Percentiles rank a stretch among this genome's conserved stretches.
These are phyloP conservation scores for Chauna torquata DNA, from an alignment of 2,113 vertebrate genomes.

Conservation along the genomic window DNA sequence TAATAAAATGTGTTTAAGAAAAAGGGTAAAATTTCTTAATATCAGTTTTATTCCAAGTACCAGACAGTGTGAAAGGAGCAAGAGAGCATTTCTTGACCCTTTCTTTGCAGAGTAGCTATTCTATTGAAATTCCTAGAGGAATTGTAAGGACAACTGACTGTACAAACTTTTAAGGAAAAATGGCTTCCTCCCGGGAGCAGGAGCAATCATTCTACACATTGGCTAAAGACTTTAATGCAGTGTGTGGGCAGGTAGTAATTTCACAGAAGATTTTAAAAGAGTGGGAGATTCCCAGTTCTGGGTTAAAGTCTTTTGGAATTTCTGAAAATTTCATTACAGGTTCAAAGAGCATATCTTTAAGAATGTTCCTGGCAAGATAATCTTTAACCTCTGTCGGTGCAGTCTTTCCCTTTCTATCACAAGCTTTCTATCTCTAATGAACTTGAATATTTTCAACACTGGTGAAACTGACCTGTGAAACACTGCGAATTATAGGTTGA, in stretches of 20 bases:
- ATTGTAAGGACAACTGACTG: background rate
- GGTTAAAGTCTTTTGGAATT: background rate
- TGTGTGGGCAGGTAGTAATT: background rate
- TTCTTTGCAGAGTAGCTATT: background rate
- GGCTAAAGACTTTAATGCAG: background rate
- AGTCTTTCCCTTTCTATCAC: background rate
- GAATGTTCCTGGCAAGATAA: background rate
- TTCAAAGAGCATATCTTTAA: background rate
- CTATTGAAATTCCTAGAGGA: background rate
- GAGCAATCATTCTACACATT: background rate
- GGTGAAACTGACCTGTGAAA: constrained; percentile 1
- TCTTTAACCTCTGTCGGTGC: background rate
- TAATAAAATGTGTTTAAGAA: background rate
- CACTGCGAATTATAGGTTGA: background rate
- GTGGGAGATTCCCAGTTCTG: background rate
- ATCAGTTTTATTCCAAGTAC: background rate
- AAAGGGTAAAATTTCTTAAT: background rate
- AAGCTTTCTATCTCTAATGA: background rate
- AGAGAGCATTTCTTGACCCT: background rate
- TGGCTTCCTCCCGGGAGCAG: background rate
- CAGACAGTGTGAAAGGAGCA: background rate
- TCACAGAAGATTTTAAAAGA: background rate
- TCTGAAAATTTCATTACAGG: background rate
- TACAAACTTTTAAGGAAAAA: background rate
- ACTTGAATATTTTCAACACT: background rate